Evolutionary conservation across 1,140 invertebrate species (phyloP).

Genomic region (Microvelia longipes): DNA sequence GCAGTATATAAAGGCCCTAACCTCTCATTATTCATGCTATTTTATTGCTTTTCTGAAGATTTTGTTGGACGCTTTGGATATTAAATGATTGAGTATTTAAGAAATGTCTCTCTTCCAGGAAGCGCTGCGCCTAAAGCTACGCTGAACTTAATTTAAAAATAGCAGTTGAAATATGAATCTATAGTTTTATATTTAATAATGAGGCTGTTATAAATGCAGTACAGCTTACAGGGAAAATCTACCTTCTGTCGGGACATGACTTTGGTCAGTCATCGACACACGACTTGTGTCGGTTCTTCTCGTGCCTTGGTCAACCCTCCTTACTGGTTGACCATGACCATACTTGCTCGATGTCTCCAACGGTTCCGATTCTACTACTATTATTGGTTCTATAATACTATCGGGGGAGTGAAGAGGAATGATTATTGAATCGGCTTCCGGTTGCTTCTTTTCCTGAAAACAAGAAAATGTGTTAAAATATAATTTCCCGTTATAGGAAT

Average conservation of each 20-base stretch:
- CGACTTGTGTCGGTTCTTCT: too few relatives aligned
- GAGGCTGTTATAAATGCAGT: neutral
- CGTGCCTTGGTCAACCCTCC: too few relatives aligned
- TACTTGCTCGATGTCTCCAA: neutral
- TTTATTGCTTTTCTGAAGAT: neutral
- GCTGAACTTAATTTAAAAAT: neutral
- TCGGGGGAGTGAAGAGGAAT: constrained; percentile 38
- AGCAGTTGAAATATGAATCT: neutral
- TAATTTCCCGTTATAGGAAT: too few relatives aligned
- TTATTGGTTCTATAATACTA: constrained; percentile 12
- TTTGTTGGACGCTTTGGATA: neutral
- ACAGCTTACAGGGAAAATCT: constrained; percentile 2
- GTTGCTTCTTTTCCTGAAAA: constrained; percentile 2
- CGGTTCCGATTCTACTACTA: neutral
- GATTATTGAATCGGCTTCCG: constrained; percentile 27
- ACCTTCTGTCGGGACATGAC: neutral
- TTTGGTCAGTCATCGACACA: neutral
- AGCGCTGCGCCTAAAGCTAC: neutral
- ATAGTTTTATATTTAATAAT: neutral
- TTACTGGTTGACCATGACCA: neutral
- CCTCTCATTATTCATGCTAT: constrained; percentile 3
- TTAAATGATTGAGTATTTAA: neutral
- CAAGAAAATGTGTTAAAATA: too few relatives aligned
- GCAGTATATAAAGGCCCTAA: neutral
- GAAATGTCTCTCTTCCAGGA: neutral